Evolutionary conservation across 1,140 invertebrate species (phyloP).

Genomic region (Colletes latitarsis): DNA sequence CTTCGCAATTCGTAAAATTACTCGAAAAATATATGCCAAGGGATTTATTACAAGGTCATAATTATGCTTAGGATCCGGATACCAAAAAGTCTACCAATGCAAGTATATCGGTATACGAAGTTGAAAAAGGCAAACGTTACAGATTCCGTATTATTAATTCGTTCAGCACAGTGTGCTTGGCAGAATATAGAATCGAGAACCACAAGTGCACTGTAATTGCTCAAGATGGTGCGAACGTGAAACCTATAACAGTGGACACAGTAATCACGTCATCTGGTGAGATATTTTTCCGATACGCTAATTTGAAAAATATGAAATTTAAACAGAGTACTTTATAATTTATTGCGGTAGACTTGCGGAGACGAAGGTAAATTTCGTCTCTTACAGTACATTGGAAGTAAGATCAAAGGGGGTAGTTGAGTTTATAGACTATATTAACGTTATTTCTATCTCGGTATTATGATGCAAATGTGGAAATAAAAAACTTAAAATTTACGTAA

Average conservation of each 20-base stretch:
- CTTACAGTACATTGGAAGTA: no score
- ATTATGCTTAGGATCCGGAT: constrained; percentile 42
- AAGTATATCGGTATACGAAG: constrained; percentile 50
- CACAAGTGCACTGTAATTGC: constrained; percentile 89
- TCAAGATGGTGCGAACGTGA: constrained; percentile 88
- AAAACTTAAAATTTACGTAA: no score
- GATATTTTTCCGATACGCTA: background rate
- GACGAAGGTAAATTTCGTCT: no score
- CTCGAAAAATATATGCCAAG: background rate
- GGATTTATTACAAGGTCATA: background rate
- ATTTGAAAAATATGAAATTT: background rate
- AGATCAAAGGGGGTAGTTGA: no score
- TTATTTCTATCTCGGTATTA: no score
- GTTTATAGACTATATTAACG: no score
- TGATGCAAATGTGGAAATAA: no score
- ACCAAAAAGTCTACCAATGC: constrained; percentile 35
- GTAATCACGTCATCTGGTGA: constrained; percentile 34
- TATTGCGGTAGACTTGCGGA: no score
- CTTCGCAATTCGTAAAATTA: background rate
- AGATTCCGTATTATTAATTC: constrained; percentile 92
- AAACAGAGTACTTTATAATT: background rate
- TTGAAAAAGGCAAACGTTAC: constrained; percentile 85
- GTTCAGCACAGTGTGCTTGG: constrained; percentile 91
- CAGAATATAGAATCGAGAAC: constrained; percentile 89
- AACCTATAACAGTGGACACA: constrained; percentile 73